Base-by-base conservation (phyloP, 2,113 vertebrate species). In the Rynchops niger region DNA sequence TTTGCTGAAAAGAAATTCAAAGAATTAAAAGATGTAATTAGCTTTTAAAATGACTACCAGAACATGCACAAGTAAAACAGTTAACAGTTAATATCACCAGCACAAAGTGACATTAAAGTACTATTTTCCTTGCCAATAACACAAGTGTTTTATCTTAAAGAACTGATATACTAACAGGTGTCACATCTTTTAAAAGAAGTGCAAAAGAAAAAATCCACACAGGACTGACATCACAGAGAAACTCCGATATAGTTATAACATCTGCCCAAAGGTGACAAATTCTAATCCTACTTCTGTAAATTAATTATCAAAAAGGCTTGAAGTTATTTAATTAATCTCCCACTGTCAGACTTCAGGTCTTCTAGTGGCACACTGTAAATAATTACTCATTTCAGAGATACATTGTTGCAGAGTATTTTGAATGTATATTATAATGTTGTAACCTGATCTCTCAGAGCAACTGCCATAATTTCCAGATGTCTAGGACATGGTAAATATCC, bases 1-100 rank as follows among this genome's bases (percentile, higher is more conserved):
- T 90, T 98, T 98, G 96, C 99, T 99, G 94, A 21, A 88, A 97
- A 91, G 81, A 65, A 66, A 80, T 25, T 10, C 30, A 81, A 94
- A 94, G 49, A 76, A 67, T 94, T 50, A 92, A 52, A 83, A 74
- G 6, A 63, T 4, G 8, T 6, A 53, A 89, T 55, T 79, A 95
- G 73, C n/a, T 40, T 62, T 79, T 52, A 72, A 91, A 94, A 36
- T 22, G 25, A 29, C 19, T 67, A 90, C 82, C 80, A 95, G 45
- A 84, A 14, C 49, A 74, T 12, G 32, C 21, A 50, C 4, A 4
- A 91, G 43, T 52, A 34, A 83, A 69, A 43, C 70, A 69, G 26
- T 53, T 40, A 76, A 74, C 42, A 42, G 42, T 42, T 42, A 42
- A 42, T 42, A 52, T 11, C 36, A 52, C 6, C 49, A 76, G 49